Evolutionary conservation across 2,113 vertebrate species (phyloP).

Genomic region (Emydura subglobosa): DNA sequence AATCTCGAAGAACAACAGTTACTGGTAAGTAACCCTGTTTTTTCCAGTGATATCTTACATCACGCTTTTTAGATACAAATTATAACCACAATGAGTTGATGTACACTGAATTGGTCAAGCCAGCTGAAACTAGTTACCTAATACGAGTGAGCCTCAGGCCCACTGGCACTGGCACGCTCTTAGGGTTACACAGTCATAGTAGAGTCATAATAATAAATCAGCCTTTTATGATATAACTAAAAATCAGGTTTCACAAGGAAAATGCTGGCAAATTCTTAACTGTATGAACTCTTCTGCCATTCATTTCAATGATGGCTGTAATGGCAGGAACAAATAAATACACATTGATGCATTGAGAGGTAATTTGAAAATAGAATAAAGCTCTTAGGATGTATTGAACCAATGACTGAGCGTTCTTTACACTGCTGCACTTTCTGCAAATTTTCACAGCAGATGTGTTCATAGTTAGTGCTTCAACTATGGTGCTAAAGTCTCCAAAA

Average conservation of each 20-base stretch:
- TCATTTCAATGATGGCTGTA: not conserved
- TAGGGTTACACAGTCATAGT: not conserved
- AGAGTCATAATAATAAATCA: not conserved
- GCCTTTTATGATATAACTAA: not conserved
- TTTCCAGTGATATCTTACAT: too few species aligned
- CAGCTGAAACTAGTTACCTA: too few species aligned
- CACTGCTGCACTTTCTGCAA: not conserved
- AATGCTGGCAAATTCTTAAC: not conserved
- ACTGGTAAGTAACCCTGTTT: too few species aligned
- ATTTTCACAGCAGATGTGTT: not conserved
- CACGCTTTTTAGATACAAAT: too few species aligned
- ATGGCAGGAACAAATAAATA: slow-evolving; percentile 1
- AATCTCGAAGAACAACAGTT: too few species aligned
- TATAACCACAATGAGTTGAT: too few species aligned
- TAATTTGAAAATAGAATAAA: not conserved
- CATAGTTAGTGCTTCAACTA: not conserved
- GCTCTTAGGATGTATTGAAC: not conserved
- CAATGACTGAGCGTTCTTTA: not conserved
- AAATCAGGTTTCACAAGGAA: not conserved
- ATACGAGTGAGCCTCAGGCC: too few species aligned
- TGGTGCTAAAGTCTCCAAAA: not conserved
- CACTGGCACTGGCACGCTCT: not conserved
- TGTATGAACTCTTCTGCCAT: not conserved
- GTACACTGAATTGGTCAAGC: too few species aligned
- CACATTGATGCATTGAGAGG: not conserved